phyloP scores from a whole-genome alignment of 2,888 invertebrate species.

The Campoletis raptor region DNA sequence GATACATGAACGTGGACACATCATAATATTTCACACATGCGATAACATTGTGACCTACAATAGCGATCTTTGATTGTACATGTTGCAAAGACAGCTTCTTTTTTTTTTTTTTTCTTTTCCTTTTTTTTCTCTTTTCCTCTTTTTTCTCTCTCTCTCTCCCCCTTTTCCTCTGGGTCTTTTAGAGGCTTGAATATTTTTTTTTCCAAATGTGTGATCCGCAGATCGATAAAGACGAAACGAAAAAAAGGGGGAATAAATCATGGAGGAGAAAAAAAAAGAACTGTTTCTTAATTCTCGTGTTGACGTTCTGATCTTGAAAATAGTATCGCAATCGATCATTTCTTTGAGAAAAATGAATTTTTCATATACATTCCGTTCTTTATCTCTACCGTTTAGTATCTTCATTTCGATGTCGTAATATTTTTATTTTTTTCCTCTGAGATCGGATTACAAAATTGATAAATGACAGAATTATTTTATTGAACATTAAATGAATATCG shows the following conservation, averaged over 20 bases:
- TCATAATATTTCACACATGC: conserved; percentile 46
- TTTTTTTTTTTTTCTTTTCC: background rate
- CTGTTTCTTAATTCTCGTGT: background rate
- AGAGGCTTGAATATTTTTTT: background rate
- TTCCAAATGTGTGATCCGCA: background rate
- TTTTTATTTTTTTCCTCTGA: conserved; percentile 4
- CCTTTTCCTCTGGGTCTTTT: background rate
- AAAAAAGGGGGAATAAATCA: conserved; percentile 29
- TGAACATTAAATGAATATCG: background rate
- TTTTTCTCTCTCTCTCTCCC: background rate
- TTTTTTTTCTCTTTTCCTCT: background rate
- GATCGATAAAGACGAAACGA: conserved; percentile 22
- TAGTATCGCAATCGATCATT: conserved; percentile 53
- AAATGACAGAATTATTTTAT: background rate
- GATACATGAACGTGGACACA: conserved; percentile 2
- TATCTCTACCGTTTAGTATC: background rate
- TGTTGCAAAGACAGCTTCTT: conserved; percentile 21
- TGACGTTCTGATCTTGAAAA: conserved; percentile 33
- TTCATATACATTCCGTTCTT: background rate
- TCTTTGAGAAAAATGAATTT: background rate
- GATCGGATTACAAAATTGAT: background rate
- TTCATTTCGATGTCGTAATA: conserved; percentile 1
- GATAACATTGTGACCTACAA: conserved; percentile 70
- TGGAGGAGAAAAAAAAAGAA: conserved; percentile 39
- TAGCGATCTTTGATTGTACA: conserved; percentile 55